phyloP scores from a whole-genome alignment of 2,888 invertebrate species.

The Corbicula japonica region DNA sequence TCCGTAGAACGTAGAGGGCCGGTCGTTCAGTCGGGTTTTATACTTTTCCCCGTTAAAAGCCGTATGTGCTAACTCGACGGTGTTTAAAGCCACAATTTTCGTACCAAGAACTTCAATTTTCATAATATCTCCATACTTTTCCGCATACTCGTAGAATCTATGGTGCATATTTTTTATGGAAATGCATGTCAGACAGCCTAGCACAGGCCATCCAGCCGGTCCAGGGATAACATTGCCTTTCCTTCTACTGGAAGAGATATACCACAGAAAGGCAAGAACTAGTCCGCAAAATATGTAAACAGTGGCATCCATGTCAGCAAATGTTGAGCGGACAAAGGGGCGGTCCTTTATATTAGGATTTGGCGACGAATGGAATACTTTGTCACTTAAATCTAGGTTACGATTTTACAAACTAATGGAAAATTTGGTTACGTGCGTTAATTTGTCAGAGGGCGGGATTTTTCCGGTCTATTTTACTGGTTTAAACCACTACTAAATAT shows the following conservation, averaged over 20 bases:
- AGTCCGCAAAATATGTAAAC: neutral
- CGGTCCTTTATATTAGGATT: slow-evolving; percentile 67
- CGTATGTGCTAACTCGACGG: too few species aligned
- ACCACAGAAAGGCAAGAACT: neutral
- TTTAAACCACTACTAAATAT: too few species aligned
- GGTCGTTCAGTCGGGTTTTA: neutral
- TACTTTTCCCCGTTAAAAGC: neutral
- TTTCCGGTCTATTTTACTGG: too few species aligned
- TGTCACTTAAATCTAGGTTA: too few species aligned
- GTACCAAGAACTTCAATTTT: neutral
- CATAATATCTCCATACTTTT: neutral
- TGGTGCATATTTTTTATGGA: neutral
- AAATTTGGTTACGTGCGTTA: too few species aligned
- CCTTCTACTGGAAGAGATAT: neutral
- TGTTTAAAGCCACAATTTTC: neutral
- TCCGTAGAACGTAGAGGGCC: neutral
- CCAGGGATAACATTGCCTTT: neutral
- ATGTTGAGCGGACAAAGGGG: slow-evolving; percentile 58
- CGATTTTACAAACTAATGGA: too few species aligned
- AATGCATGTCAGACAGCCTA: neutral
- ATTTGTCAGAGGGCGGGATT: too few species aligned
- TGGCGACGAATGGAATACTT: slow-evolving; percentile 55
- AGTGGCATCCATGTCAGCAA: slow-evolving; percentile 60
- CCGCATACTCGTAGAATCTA: neutral
- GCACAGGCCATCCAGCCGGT: neutral